Percentiles rank a stretch among this genome's conserved stretches.
These are phyloP conservation scores for Chloroclystis v-ata DNA, from an alignment of 2,888 invertebrate species.

Conservation along the genomic window DNA sequence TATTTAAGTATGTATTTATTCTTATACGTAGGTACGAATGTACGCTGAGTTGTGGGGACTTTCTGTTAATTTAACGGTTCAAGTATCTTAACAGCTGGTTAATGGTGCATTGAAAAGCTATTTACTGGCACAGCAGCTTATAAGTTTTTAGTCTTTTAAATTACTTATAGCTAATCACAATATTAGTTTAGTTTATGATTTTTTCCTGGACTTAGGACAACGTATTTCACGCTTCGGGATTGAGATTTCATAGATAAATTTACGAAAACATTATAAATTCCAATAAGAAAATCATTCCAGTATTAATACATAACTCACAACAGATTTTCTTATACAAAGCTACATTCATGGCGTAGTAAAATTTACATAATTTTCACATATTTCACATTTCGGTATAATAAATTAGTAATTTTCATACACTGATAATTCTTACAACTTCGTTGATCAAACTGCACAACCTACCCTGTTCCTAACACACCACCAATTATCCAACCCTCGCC, in stretches of 20 bases:
- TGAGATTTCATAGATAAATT: too few relatives aligned
- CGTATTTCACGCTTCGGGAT: too few relatives aligned
- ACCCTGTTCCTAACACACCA: conserved; percentile 61
- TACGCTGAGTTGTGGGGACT: conserved; percentile 28
- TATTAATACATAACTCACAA: too few relatives aligned
- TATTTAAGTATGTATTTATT: conserved; percentile 18
- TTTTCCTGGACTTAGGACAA: too few relatives aligned
- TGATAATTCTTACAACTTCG: conserved; percentile 37
- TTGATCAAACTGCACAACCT: conserved; percentile 61
- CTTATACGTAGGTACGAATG: conserved; percentile 25
- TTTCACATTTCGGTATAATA: too few relatives aligned
- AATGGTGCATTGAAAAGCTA: background rate
- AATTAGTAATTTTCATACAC: conserved; percentile 27
- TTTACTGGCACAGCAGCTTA: background rate
- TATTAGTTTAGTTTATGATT: too few relatives aligned
- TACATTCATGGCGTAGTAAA: too few relatives aligned
- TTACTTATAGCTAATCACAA: background rate
- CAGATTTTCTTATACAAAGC: too few relatives aligned
- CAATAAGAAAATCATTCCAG: too few relatives aligned
- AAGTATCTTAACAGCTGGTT: conserved; percentile 4
- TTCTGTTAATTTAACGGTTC: conserved; percentile 4
- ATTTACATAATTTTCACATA: too few relatives aligned
- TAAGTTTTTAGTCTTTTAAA: too few relatives aligned
- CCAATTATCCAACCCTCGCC: conserved; percentile 42
- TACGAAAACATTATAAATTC: too few relatives aligned